Conservation (phyloP, 2,113 vertebrate genomes). For the Equus quagga region DNA sequence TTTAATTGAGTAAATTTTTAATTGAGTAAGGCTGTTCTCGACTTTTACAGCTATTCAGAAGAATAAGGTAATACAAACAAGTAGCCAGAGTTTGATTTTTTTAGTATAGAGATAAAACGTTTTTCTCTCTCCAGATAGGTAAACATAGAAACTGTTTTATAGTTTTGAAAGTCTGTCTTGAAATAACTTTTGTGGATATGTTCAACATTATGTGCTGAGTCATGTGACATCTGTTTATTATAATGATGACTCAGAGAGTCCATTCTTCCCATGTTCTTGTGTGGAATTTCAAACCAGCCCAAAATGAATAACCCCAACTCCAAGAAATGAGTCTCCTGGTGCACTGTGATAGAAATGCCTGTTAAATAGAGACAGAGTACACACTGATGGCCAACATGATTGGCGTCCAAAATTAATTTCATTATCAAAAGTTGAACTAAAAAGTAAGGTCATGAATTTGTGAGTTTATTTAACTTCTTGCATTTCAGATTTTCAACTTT, state of each 20-base stretch:
- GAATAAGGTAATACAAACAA: background rate
- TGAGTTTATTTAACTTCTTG: background rate
- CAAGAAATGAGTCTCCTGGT: background rate
- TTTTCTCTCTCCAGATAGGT: background rate
- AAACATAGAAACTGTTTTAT: background rate
- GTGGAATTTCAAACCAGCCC: background rate
- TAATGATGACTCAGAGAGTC: background rate
- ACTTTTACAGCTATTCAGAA: background rate
- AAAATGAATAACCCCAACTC: background rate
- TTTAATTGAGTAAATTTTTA: constrained; percentile 17
- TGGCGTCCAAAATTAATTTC: background rate
- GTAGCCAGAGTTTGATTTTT: background rate
- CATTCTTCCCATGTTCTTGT: background rate
- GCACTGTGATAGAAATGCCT: background rate
- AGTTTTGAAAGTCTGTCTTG: background rate
- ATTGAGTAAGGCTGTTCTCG: background rate
- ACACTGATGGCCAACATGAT: background rate
- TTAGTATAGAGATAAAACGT: background rate
- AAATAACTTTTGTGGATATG: background rate
- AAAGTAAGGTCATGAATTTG: background rate
- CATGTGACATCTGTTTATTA: background rate
- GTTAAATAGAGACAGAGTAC: background rate
- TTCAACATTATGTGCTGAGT: background rate
- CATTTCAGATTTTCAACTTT: background rate
- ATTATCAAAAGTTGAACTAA: constrained; percentile 14